Conservation (phyloP, 2,888 invertebrate genomes). For the Limenitis camilla region DNA sequence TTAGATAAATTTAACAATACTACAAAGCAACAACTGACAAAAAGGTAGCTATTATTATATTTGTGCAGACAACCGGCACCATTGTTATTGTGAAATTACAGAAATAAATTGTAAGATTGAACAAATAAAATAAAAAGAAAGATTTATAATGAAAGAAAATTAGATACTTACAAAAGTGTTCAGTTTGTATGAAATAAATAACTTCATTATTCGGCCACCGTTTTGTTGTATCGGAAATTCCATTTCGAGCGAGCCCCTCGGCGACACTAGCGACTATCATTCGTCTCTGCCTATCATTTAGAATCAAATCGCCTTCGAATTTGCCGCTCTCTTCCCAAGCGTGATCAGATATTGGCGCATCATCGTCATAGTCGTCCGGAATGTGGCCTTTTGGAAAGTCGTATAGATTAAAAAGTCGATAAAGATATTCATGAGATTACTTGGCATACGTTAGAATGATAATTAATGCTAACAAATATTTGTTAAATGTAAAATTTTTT, state of each 20-base stretch:
- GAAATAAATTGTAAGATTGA: too few species aligned
- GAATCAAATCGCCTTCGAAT: constrained; percentile 70
- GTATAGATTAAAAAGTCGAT: neutral
- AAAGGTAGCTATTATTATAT: constrained; percentile 3
- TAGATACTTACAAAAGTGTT: constrained; percentile 61
- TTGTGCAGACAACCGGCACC: too few species aligned
- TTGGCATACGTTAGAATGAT: too few species aligned
- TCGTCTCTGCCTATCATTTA: constrained; percentile 62
- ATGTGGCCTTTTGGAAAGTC: constrained; percentile 34
- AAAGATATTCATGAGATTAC: too few species aligned
- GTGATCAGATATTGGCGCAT: constrained; percentile 49
- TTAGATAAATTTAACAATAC: neutral
- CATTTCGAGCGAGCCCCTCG: constrained; percentile 63
- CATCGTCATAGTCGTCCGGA: constrained; percentile 48
- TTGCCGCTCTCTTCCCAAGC: constrained; percentile 71
- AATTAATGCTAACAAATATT: too few species aligned
- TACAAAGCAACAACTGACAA: neutral
- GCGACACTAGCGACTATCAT: constrained; percentile 57
- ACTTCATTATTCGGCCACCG: constrained; percentile 68
- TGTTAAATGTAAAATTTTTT: too few species aligned
- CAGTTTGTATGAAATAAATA: constrained; percentile 58
- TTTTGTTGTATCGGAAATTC: constrained; percentile 58
- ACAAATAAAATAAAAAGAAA: neutral
- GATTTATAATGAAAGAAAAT: neutral
- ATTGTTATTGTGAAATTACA: too few species aligned